Percentiles rank a stretch among this genome's conserved stretches.
Conservation (phyloP, 2,888 invertebrate species). For the Cataglyphis albicans region DNA sequence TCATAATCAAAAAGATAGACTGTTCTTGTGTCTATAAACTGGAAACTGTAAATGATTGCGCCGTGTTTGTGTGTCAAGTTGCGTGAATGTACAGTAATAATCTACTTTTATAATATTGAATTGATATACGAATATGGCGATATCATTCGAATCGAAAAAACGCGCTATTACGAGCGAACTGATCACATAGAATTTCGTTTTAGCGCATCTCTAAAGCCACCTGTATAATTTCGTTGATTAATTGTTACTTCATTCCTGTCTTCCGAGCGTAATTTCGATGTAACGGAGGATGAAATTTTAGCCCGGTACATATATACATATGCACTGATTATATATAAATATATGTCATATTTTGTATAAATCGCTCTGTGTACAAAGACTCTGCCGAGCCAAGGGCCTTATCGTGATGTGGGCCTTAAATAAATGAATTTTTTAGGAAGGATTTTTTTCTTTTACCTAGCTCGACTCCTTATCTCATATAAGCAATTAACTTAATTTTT, state of each 20-base stretch:
- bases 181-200: constrained; percentile 71
- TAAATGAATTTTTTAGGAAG: constrained; percentile 84
- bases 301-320: constrained; percentile 63
- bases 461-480: neutral
- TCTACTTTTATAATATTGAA: constrained; percentile 46
- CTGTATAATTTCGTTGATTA: constrained; percentile 24
- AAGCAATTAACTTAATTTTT: neutral
- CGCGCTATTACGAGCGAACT: constrained; percentile 75
- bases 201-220: constrained; percentile 41
- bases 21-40: constrained; percentile 51
- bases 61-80: constrained; percentile 43
- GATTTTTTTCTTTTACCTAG: neutral
- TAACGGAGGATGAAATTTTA: constrained; percentile 64
- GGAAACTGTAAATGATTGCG: constrained; percentile 38
- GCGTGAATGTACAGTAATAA: constrained; percentile 60
- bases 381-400: constrained; percentile 71
- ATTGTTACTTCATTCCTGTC: constrained; percentile 41
- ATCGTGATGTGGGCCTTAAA: constrained; percentile 74
- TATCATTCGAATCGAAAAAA: constrained; percentile 31
- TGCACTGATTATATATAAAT: constrained; percentile 70
- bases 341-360: constrained; percentile 81
- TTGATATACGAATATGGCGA: constrained; percentile 46
- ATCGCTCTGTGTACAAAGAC: constrained; percentile 81
- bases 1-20: constrained; percentile 78
- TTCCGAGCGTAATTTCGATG: constrained; percentile 69